Conservation (phyloP, 2,888 invertebrate species). For the Melanchra persicariae region DNA sequence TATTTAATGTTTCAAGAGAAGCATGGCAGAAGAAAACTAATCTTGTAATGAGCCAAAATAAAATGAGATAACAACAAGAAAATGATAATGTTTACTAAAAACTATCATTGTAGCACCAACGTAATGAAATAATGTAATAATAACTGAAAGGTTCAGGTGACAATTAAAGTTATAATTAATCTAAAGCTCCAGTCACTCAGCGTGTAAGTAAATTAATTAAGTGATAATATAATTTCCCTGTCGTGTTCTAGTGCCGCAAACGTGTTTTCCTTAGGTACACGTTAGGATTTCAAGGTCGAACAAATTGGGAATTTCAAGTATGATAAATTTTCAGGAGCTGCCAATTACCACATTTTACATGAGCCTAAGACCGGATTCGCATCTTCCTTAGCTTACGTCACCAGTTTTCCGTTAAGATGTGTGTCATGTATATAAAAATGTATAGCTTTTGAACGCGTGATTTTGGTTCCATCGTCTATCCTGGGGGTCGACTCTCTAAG, state of each 20-base stretch:
- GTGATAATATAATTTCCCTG: conserved; percentile 19
- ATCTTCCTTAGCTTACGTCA: neutral
- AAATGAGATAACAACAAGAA: no score
- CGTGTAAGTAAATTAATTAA: conserved; percentile 23
- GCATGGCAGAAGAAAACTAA: no score
- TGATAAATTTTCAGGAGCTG: neutral
- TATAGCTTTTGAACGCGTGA: neutral
- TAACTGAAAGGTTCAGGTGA: neutral
- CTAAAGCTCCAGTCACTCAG: conserved; percentile 10
- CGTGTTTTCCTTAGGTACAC: neutral
- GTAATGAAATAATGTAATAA: conserved; percentile 8
- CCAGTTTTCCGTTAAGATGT: neutral
- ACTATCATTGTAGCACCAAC: neutral
- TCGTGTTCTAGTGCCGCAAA: neutral
- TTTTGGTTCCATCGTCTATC: neutral
- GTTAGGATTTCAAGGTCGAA: neutral
- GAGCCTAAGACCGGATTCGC: neutral
- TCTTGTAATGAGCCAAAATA: no score
- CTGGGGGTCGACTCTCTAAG: no score
- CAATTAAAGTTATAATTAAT: conserved; percentile 24
- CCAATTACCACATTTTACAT: neutral
- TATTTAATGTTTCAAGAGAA: no score
- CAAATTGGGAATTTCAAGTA: neutral
- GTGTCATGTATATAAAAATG: neutral
- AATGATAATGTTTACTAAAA: no score